These are phyloP conservation scores for Strigamia crassipes DNA, from an alignment of 2,888 invertebrate species.

Conservation along the genomic window DNA sequence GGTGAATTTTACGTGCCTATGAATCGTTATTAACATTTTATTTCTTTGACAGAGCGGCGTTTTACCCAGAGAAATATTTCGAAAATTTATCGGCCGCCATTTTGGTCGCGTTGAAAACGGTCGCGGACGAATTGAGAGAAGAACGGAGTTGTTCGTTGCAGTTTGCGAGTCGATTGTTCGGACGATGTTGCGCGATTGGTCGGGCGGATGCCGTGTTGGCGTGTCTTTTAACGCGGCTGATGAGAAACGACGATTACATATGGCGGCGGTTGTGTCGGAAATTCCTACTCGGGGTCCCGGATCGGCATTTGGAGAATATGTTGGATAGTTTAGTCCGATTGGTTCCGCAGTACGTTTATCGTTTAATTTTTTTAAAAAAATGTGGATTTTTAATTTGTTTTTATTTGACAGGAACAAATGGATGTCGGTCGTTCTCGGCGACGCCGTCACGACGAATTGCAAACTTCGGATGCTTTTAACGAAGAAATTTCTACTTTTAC, in stretches of 20 bases:
- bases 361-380: no score
- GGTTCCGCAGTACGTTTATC: background rate
- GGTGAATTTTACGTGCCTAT: background rate
- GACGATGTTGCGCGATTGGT: constrained; percentile 47
- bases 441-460: background rate
- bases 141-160: constrained; percentile 43
- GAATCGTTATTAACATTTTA: background rate
- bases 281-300: constrained; percentile 43
- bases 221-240: background rate
- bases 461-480: background rate
- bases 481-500: background rate
- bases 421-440: background rate
- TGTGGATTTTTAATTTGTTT: background rate
- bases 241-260: constrained; percentile 43
- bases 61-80: constrained; percentile 44
- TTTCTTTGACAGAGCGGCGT: constrained; percentile 36
- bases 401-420: background rate
- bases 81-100: constrained; percentile 13
- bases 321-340: background rate
- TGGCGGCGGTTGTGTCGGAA: constrained; percentile 47
- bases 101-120: background rate
- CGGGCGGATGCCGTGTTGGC: constrained; percentile 32
- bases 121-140: background rate
- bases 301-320: constrained; percentile 45
- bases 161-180: constrained; percentile 45